A percentile compares a stretch with the other conserved stretches of the same genome.
These are phyloP conservation scores for Strix aluco DNA, from an alignment of 2,113 vertebrate species.

Conservation along the genomic window DNA sequence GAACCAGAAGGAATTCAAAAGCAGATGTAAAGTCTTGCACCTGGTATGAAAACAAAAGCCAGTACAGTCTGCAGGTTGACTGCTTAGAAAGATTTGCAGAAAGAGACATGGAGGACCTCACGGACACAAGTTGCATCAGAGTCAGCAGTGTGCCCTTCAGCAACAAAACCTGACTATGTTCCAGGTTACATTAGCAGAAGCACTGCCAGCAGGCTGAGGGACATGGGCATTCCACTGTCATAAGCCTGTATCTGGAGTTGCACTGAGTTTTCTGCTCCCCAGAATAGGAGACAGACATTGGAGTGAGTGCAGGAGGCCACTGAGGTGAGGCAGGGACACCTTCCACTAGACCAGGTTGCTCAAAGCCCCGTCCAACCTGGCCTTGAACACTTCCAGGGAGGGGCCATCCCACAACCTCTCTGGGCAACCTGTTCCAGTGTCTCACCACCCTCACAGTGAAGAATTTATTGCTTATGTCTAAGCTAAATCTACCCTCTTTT, in stretches of 20 bases:
- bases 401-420: no score
- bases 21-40: neutral
- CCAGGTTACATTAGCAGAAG: neutral
- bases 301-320: neutral
- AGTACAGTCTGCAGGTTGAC: neutral
- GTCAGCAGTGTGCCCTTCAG: neutral
- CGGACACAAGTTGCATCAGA: neutral
- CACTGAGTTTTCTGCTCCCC: neutral
- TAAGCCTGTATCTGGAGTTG: neutral
- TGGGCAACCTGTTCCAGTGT: no score
- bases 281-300: neutral
- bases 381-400: no score
- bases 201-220: neutral
- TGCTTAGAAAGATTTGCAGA: neutral
- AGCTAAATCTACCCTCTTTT: no score
- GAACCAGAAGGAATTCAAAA: neutral
- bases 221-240: neutral
- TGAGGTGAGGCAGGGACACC: no score
- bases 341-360: no score
- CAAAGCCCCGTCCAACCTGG: no score
- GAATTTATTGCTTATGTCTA: no score
- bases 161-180: neutral
- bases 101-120: neutral
- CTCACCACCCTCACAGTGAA: no score
- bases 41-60: neutral